Evolutionary conservation across 2,113 vertebrate species (phyloP).

Genomic region (Oryzias curvinotus): DNA sequence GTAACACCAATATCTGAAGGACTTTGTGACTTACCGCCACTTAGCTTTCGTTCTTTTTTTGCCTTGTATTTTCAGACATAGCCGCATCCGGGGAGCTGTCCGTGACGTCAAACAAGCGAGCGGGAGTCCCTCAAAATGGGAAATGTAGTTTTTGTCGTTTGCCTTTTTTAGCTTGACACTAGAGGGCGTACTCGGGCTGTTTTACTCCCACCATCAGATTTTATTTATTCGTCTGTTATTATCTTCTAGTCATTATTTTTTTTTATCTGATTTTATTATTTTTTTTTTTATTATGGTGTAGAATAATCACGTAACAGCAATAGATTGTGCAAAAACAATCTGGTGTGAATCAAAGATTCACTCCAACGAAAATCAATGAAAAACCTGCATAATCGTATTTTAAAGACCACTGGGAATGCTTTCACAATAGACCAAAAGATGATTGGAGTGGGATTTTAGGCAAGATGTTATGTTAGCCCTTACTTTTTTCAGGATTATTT

Average conservation of each 20-base stretch:
- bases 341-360: too few relatives aligned
- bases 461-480: too few relatives aligned
- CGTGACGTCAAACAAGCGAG: slow-evolving; percentile 52
- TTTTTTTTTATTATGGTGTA: neutral
- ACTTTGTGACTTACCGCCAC: slow-evolving; percentile 73
- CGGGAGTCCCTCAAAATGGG: slow-evolving; percentile 26
- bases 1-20: slow-evolving; percentile 19
- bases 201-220: neutral
- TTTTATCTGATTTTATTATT: neutral
- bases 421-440: too few relatives aligned
- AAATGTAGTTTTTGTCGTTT: slow-evolving; percentile 56
- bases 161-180: slow-evolving; percentile 3
- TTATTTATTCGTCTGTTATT: too few relatives aligned
- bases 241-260: too few relatives aligned
- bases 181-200: slow-evolving; percentile 38
- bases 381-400: too few relatives aligned
- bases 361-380: too few relatives aligned
- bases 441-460: too few relatives aligned
- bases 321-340: too few relatives aligned
- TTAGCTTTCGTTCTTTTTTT: slow-evolving; percentile 68
- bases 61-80: slow-evolving; percentile 72
- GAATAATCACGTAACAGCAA: neutral
- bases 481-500: too few relatives aligned
- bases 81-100: slow-evolving; percentile 78
- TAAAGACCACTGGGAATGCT: too few relatives aligned